Conservation (phyloP, 2,888 invertebrate genomes). For the Cantharis rustica region DNA sequence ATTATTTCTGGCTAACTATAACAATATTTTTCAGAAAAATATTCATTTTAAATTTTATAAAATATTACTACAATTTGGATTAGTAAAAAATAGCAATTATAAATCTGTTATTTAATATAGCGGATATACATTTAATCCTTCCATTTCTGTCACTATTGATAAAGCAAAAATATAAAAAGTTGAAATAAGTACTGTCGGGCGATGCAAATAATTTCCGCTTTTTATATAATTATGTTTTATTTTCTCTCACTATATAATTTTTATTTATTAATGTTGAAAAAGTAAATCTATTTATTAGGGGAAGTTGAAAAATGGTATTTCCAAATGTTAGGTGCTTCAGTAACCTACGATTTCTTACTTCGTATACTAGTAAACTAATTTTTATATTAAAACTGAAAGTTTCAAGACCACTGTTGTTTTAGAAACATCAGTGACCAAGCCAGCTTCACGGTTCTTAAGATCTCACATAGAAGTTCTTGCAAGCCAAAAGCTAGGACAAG, state of each 20-base stretch:
- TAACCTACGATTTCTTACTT: background rate
- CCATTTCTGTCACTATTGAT: no score
- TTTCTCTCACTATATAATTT: background rate
- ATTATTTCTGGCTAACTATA: no score
- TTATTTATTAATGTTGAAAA: background rate
- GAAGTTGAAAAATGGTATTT: no score
- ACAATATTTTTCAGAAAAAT: background rate
- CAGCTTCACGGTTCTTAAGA: conserved; percentile 52
- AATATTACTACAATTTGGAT: background rate
- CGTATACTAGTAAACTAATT: background rate
- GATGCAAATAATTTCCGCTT: background rate
- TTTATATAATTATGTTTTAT: background rate
- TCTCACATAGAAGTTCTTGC: conserved; percentile 49
- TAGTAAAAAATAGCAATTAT: background rate
- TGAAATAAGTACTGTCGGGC: background rate
- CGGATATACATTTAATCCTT: background rate
- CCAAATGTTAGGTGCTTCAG: no score
- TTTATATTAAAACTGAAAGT: background rate
- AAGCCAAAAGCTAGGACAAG: conserved; percentile 17
- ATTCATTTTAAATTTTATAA: background rate
- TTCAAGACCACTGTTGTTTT: conserved; percentile 25
- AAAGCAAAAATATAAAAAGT: background rate
- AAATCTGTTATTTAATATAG: background rate
- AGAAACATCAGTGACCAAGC: conserved; percentile 39
- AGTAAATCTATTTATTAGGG: no score